Evolutionary conservation across 1,140 invertebrate genomes (phyloP).

Genomic region (Musca vetustissima): DNA sequence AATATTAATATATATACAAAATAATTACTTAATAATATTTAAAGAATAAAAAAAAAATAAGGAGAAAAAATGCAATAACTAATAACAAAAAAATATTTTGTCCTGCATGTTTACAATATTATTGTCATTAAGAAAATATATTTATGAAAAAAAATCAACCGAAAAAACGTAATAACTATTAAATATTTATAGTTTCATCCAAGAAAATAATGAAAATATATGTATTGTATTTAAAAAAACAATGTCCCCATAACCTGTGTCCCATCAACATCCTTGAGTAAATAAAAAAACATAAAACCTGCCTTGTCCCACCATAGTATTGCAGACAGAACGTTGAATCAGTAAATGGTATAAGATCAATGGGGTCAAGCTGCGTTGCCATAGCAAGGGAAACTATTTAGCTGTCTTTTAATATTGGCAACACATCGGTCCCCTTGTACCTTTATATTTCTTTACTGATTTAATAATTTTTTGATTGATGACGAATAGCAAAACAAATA

Average conservation of each 20-base stretch:
- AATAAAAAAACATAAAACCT: too few relatives aligned
- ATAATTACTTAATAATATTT: slow-evolving; percentile 1
- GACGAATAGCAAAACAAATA: neutral
- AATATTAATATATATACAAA: neutral
- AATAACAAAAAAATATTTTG: neutral
- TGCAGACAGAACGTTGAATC: too few relatives aligned
- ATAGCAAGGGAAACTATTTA: too few relatives aligned
- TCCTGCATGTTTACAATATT: slow-evolving; percentile 15
- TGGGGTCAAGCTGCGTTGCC: too few relatives aligned
- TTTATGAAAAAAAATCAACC: neutral
- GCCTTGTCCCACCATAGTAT: too few relatives aligned
- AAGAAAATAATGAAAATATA: neutral
- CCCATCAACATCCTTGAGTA: neutral
- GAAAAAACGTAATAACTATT: too few relatives aligned
- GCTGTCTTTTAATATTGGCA: too few relatives aligned
- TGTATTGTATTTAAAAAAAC: slow-evolving; percentile 8
- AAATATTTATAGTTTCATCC: neutral
- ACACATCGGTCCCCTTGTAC: too few relatives aligned
- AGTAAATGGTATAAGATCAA: too few relatives aligned
- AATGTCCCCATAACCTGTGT: neutral
- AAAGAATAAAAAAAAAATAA: neutral
- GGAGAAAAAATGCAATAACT: neutral
- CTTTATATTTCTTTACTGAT: neutral
- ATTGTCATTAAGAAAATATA: neutral
- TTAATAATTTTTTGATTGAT: neutral